These are phyloP conservation scores for Enchytraeus crypticus DNA, from an alignment of 2,888 invertebrate genomes.

Conservation along the genomic window DNA sequence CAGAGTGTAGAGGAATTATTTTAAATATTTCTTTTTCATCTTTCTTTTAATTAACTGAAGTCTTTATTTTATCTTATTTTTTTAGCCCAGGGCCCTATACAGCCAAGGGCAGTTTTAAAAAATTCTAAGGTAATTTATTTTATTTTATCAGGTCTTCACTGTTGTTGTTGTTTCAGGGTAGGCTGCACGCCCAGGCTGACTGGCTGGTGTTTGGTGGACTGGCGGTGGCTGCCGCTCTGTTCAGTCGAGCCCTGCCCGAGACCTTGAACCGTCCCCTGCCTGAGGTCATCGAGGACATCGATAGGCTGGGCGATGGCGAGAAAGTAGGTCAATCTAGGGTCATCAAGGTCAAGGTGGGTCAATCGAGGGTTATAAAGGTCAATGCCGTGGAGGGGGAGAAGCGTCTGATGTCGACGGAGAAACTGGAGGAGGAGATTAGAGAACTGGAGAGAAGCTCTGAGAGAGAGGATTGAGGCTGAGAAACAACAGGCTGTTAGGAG, in stretches of 20 bases:
- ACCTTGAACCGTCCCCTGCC: constrained; percentile 23
- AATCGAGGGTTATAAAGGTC: neutral
- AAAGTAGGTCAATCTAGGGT: neutral
- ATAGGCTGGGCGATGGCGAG: neutral
- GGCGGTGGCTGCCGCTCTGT: constrained; percentile 16
- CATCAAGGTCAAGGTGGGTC: neutral
- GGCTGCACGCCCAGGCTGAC: constrained; percentile 15
- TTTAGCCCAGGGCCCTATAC: too few species aligned
- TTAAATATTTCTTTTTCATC: too few species aligned
- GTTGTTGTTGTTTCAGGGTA: constrained; percentile 17
- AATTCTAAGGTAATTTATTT: too few species aligned
- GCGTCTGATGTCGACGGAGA: neutral
- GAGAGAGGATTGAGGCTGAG: neutral
- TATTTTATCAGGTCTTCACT: too few species aligned
- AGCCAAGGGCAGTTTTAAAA: too few species aligned
- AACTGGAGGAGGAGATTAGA: neutral
- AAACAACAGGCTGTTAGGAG: too few species aligned
- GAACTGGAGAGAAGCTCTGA: neutral
- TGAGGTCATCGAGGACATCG: constrained; percentile 24
- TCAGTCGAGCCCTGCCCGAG: constrained; percentile 21
- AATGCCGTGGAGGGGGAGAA: neutral
- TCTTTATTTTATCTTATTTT: too few species aligned
- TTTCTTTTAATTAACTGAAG: too few species aligned
- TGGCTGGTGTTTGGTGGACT: constrained; percentile 22
- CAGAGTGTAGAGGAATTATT: too few species aligned